Evolutionary conservation across 2,888 invertebrate genomes (phyloP).

Genomic region (Heliconius cydno): DNA sequence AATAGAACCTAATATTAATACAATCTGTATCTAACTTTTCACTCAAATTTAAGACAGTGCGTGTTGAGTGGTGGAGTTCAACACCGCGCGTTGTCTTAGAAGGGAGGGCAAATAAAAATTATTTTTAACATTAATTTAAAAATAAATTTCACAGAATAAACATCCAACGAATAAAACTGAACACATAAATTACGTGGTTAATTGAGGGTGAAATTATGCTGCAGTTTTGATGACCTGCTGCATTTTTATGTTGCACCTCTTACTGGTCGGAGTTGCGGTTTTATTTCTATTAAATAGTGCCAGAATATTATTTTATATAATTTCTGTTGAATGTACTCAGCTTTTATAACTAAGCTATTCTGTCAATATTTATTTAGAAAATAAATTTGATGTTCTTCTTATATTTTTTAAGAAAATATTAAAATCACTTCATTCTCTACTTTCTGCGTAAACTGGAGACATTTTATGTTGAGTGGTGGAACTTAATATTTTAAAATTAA

Average conservation of each 20-base stretch:
- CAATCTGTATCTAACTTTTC: too few relatives aligned
- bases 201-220: slow-evolving; percentile 73
- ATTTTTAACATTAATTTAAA: background rate
- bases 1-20: too few relatives aligned
- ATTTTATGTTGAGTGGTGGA: too few relatives aligned
- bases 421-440: too few relatives aligned
- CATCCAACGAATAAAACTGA: slow-evolving; percentile 62
- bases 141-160: slow-evolving; percentile 57
- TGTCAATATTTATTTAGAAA: background rate
- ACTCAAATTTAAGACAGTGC: background rate
- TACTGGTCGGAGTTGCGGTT: background rate
- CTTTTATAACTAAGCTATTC: background rate
- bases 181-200: slow-evolving; percentile 79
- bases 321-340: background rate
- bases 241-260: slow-evolving; percentile 57
- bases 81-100: background rate
- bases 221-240: slow-evolving; percentile 74
- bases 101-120: background rate
- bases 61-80: background rate
- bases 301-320: background rate
- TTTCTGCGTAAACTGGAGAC: too few relatives aligned
- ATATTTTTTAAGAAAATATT: too few relatives aligned
- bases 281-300: background rate
- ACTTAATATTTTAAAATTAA: too few relatives aligned
- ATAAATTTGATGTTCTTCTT: background rate